Evolutionary conservation across 2,113 vertebrate genomes (phyloP), one percentile per base, ranked within the genome.

Genomic region (Microcebus murinus): DNA sequence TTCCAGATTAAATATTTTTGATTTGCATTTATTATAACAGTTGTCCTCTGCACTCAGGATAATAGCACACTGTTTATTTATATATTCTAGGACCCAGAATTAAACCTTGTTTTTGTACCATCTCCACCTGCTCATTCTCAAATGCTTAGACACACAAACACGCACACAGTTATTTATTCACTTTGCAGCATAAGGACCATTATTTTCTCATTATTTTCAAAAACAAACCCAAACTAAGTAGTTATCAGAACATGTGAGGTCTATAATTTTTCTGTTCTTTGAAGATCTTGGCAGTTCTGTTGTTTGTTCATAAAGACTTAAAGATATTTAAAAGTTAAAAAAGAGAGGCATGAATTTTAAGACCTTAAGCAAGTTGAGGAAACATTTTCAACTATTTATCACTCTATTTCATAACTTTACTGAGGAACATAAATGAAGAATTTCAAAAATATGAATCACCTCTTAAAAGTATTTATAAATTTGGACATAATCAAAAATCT

Each of bases 1-100:
- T 95, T 92, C 70, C 21, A 90, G 20, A 87, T 84, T 96, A 92
- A 95, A 87, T 91, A 70, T 90, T 96, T 96, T 95, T 83, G 3
- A 70, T 90, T 95, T 90, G 68, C 61, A 74, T 81, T 95, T 63
- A 84, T 90, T 93, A 52, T 4, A 21, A 34, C 20, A 84, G 45
- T 91, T 95, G 36, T 87, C 88, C 81, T 94, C 45, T 96, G 70
- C 14, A 55, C 55, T 87, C 83, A 23, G 50, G 65, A 18, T 74
- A 74, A 77, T 31, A 55, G 17, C 25, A n/a, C 17, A 48, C 48
- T 77, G 14, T 70, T 87, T 80, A 36, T 65, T 59, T 93, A 92
- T 86, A 57, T 94, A 70, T 76, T 88, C 68, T 84, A 25, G 50
- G 80, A 86, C 31, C 23, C 36, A 80, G 36, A 92, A 71, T 92